These are phyloP conservation scores for Melangyna quadrimaculata DNA, from an alignment of 2,888 invertebrate species.

Conservation along the genomic window DNA sequence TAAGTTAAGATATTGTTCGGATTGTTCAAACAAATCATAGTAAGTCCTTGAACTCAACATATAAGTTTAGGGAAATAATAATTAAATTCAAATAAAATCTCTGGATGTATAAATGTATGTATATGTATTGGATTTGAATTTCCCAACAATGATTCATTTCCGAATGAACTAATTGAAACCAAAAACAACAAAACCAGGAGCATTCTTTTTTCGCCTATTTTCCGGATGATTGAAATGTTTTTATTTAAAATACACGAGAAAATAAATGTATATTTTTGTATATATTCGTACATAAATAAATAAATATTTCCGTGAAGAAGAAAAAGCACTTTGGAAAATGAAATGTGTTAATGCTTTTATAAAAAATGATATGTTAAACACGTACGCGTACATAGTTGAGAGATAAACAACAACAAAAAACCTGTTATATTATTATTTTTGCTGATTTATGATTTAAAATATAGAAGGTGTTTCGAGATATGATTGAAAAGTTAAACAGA, in stretches of 20 bases:
- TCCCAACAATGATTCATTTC: slow-evolving; percentile 31
- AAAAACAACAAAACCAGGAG: background rate
- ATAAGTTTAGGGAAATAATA: too few species aligned
- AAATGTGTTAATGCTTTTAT: slow-evolving; percentile 19
- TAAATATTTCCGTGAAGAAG: background rate
- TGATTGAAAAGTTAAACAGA: background rate
- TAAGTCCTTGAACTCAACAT: too few species aligned
- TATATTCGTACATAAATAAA: background rate
- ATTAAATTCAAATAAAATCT: too few species aligned
- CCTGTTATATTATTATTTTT: background rate
- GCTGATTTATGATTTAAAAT: background rate
- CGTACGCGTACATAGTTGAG: background rate
- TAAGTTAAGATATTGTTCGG: too few species aligned
- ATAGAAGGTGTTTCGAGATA: background rate
- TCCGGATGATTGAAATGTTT: slow-evolving; percentile 31
- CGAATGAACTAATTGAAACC: slow-evolving; percentile 5
- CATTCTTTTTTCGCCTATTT: slow-evolving; percentile 5
- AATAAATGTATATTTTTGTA: background rate
- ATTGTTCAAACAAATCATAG: too few species aligned
- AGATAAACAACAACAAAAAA: background rate
- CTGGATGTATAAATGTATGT: too few species aligned
- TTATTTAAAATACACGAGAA: background rate
- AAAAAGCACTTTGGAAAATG: slow-evolving; percentile 8
- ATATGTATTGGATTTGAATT: slow-evolving; percentile 5
- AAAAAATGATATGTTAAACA: background rate